These are phyloP conservation scores for Agrilus mali DNA, from an alignment of 2,888 invertebrate species.

Conservation along the genomic window DNA sequence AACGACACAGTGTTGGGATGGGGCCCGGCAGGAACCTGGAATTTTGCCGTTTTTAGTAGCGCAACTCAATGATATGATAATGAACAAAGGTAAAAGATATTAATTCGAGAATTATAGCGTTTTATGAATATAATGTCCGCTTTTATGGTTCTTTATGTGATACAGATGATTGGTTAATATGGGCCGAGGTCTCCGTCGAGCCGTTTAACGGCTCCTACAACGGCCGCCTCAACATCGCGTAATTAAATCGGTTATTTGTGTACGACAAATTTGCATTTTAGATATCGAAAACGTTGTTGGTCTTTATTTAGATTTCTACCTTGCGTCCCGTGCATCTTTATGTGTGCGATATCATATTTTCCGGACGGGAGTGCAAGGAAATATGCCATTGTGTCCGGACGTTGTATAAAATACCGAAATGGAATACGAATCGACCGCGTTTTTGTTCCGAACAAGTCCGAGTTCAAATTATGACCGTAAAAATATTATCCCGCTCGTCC, in stretches of 20 bases:
- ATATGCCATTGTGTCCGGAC: too few relatives aligned
- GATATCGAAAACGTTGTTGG: conserved; percentile 9
- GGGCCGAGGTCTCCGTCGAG: conserved; percentile 14
- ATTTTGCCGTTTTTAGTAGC: conserved; percentile 13
- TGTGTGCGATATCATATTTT: too few relatives aligned
- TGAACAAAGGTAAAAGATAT: conserved; percentile 26
- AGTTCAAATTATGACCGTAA: too few relatives aligned
- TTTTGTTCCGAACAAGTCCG: too few relatives aligned
- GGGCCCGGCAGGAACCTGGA: background rate
- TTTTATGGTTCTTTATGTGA: conserved; percentile 37
- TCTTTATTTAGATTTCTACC: conserved; percentile 4
- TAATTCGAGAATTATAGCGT: conserved; percentile 34
- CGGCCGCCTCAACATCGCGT: conserved; percentile 8
- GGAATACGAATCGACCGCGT: too few relatives aligned
- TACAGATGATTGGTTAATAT: conserved; percentile 37
- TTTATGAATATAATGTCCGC: conserved; percentile 33
- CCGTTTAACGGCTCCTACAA: conserved; percentile 1
- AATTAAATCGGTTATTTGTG: conserved; percentile 32
- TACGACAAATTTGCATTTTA: conserved; percentile 24
- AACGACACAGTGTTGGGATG: too few relatives aligned
- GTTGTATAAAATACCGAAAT: too few relatives aligned
- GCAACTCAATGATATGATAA: conserved; percentile 29
- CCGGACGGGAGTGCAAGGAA: too few relatives aligned
- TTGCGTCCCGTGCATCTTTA: too few relatives aligned
- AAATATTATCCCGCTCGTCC: too few relatives aligned